Conservation (phyloP, 2,888 invertebrate genomes). For the Phlogophora meticulosa region DNA sequence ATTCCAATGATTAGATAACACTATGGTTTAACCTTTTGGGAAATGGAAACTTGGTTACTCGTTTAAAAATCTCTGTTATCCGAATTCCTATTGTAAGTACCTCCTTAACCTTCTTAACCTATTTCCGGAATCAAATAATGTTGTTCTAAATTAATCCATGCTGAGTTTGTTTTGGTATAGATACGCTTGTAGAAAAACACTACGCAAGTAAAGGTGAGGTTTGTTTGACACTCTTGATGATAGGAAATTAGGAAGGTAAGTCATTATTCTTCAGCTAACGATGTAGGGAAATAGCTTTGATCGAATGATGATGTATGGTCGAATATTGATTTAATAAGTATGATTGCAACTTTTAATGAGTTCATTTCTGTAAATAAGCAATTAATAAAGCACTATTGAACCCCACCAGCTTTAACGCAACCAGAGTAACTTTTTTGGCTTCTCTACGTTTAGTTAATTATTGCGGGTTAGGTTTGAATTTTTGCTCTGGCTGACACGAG, state of each 20-base stretch:
- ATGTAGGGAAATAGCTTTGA: not conserved
- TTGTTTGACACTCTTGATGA: too few relatives aligned
- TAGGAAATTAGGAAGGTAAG: too few relatives aligned
- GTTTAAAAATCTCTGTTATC: not conserved
- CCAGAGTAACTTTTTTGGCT: not conserved
- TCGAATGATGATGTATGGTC: not conserved
- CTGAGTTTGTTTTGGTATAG: slow-evolving; percentile 5
- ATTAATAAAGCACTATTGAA: not conserved
- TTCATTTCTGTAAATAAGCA: too few relatives aligned
- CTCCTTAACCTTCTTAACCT: not conserved
- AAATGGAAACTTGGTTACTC: slow-evolving; percentile 2
- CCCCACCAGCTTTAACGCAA: not conserved
- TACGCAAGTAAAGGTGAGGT: slow-evolving; percentile 6
- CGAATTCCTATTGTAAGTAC: not conserved
- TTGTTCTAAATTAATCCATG: slow-evolving; percentile 21
- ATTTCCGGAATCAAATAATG: slow-evolving; percentile 24
- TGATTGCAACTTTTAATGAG: not conserved
- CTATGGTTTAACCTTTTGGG: not conserved
- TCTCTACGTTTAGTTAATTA: not conserved
- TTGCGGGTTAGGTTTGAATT: not conserved
- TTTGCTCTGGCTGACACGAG: not conserved
- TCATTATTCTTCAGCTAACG: not conserved
- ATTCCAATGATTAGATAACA: slow-evolving; percentile 34
- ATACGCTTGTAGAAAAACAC: not conserved
- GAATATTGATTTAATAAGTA: too few relatives aligned